These are phyloP conservation scores for Tipula unca DNA, from an alignment of 2,888 invertebrate genomes.

Conservation along the genomic window DNA sequence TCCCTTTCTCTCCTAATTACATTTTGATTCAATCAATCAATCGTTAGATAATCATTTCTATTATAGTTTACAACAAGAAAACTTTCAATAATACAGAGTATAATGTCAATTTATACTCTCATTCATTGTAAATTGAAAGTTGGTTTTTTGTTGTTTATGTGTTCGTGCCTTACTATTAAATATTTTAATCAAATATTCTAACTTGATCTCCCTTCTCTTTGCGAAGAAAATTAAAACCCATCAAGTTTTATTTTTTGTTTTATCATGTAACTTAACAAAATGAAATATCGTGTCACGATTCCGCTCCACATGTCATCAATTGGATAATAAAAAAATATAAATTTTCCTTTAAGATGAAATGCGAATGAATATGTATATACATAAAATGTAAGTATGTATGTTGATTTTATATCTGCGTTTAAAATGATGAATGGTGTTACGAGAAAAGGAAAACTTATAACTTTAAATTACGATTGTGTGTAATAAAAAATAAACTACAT, in stretches of 20 bases:
- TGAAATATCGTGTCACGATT: conserved; percentile 16
- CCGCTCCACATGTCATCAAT: conserved; percentile 14
- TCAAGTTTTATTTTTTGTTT: background rate
- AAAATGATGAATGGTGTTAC: background rate
- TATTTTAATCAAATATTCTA: background rate
- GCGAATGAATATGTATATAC: no score
- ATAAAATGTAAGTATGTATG: no score
- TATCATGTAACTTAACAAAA: background rate
- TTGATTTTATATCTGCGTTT: background rate
- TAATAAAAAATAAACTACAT: background rate
- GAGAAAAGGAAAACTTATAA: background rate
- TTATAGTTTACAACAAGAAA: background rate
- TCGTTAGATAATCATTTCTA: background rate
- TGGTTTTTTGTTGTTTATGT: background rate
- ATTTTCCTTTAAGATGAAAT: background rate
- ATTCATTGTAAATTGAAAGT: background rate
- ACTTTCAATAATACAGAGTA: background rate
- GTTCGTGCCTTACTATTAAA: background rate
- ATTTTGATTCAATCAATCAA: background rate
- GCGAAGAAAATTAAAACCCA: background rate
- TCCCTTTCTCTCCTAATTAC: background rate
- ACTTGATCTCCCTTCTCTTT: conserved; percentile 9
- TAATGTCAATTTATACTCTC: background rate
- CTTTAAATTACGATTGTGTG: background rate
- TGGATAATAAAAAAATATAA: background rate